These are phyloP conservation scores for Xenopus tropicalis DNA, from an alignment of 2,113 vertebrate species.

Conservation along the genomic window UCB_Xtro_10.0 CM004447.2:97443001-97443500, in stretches of 20 bases:
- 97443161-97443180: slow-evolving; percentile 4
- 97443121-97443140: slow-evolving; percentile 24
- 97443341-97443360: not conserved
- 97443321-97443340: slow-evolving; percentile 2
- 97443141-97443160: slow-evolving; percentile 38
- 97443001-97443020: too few species aligned
- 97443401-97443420: not conserved
- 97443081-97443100: too few species aligned
- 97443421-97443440: not conserved
- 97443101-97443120: slow-evolving; percentile 5
- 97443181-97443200: too few species aligned
- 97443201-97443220: too few species aligned
- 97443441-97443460: too few species aligned
- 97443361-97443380: not conserved
- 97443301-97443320: slow-evolving; percentile 23
- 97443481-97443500: too few species aligned
- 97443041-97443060: too few species aligned
- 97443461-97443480: too few species aligned
- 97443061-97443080: too few species aligned
- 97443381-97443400: not conserved
- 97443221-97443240: too few species aligned
- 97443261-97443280: slow-evolving; percentile 13
- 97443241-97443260: not conserved
- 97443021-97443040: too few species aligned
- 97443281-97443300: slow-evolving; percentile 12